phyloP scores from a whole-genome alignment of 2,888 invertebrate species.

The Tachina lurida region DNA sequence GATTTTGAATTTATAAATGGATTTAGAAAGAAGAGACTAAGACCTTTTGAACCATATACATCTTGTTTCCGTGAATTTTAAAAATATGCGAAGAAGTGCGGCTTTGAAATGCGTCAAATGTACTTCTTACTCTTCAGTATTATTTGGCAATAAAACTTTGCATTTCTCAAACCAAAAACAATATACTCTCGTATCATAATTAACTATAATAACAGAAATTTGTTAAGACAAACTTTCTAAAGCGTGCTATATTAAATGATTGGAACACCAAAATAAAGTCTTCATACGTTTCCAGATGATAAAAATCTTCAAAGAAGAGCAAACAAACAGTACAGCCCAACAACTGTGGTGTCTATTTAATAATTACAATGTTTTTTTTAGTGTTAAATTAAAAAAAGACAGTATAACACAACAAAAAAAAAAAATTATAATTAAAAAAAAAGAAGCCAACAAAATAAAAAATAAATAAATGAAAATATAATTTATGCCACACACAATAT shows the following conservation, averaged over 20 bases:
- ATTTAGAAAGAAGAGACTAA: no score
- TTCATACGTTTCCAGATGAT: slow-evolving; percentile 8
- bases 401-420: background rate
- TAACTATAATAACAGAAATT: background rate
- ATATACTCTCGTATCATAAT: background rate
- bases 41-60: no score
- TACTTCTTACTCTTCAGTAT: no score
- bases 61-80: no score
- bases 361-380: slow-evolving; percentile 28
- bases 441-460: slow-evolving; percentile 20
- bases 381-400: slow-evolving; percentile 15
- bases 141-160: no score
- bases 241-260: slow-evolving; percentile 26
- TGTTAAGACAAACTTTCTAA: background rate
- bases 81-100: no score
- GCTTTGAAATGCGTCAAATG: no score
- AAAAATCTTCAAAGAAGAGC: slow-evolving; percentile 22
- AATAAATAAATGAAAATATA: slow-evolving; percentile 19
- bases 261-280: slow-evolving; percentile 7
- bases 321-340: background rate
- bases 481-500: slow-evolving; percentile 42
- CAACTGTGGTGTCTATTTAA: background rate
- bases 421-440: slow-evolving; percentile 13
- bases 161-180: background rate
- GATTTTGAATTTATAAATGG: no score